phyloP scores from a whole-genome alignment of 1,140 invertebrate genomes.

The Aradophagus sp. region DNA sequence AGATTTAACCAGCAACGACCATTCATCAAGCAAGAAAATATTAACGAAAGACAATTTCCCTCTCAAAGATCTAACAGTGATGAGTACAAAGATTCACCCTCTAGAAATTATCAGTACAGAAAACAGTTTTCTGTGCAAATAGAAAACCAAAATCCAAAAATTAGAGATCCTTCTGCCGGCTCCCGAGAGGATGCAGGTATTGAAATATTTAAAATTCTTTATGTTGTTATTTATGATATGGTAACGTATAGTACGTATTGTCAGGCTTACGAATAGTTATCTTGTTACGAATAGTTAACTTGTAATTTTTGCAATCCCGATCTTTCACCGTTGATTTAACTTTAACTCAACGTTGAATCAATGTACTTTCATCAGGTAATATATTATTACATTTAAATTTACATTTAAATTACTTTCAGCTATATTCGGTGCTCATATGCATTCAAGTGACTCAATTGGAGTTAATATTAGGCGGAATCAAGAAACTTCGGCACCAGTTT shows the following conservation, averaged over 20 bases:
- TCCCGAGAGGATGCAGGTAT: too few relatives aligned
- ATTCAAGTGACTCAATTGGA: slow-evolving; percentile 31
- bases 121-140: slow-evolving; percentile 1
- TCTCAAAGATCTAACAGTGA: slow-evolving; percentile 4
- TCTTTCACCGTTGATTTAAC: too few relatives aligned
- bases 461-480: slow-evolving; percentile 27
- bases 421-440: slow-evolving; percentile 27
- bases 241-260: too few relatives aligned
- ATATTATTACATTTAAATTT: too few relatives aligned
- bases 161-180: too few relatives aligned
- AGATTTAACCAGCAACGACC: slow-evolving; percentile 9
- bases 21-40: slow-evolving; percentile 6
- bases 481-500: slow-evolving; percentile 24
- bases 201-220: too few relatives aligned
- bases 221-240: too few relatives aligned
- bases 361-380: too few relatives aligned
- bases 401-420: background rate
- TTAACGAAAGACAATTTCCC: slow-evolving; percentile 1
- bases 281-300: too few relatives aligned
- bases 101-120: slow-evolving; percentile 17
- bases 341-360: too few relatives aligned
- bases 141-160: slow-evolving; percentile 8
- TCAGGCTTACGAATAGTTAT: too few relatives aligned
- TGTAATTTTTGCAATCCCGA: too few relatives aligned
- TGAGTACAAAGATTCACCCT: slow-evolving; percentile 1